Percentiles rank a stretch among this genome's conserved stretches.
phyloP scores from a whole-genome alignment of 2,797 vertebrate genomes.

The Siniperca scherzeri region DNA sequence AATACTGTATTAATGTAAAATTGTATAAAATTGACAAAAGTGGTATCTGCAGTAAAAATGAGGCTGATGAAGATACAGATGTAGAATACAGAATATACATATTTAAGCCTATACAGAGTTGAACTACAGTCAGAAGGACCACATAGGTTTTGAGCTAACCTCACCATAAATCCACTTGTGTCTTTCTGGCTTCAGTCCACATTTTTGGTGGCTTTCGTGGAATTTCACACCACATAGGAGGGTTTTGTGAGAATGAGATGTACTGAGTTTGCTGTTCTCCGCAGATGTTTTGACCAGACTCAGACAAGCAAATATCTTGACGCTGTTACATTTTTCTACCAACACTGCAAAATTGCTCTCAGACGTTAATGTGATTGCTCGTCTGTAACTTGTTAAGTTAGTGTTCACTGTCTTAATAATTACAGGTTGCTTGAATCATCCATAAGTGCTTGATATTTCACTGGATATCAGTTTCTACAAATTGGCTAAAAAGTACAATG shows the following conservation, averaged over 20 bases:
- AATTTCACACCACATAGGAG: conserved; percentile 75
- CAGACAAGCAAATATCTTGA: conserved; percentile 53
- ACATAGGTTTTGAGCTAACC: conserved; percentile 5
- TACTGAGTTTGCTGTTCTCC: conserved; percentile 26
- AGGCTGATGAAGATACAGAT: background rate
- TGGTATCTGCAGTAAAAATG: background rate
- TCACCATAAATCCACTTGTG: conserved; percentile 63
- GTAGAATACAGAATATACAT: background rate
- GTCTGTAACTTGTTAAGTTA: background rate
- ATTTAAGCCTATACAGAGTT: conserved; percentile 12
- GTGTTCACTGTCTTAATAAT: background rate
- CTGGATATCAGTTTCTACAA: background rate
- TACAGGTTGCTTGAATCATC: background rate
- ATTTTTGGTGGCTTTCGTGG: conserved; percentile 66
- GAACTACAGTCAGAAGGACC: conserved; percentile 2
- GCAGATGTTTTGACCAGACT: conserved; percentile 67
- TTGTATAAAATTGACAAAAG: background rate
- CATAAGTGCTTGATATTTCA: background rate
- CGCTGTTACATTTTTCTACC: conserved; percentile 42
- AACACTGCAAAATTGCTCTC: conserved; percentile 31
- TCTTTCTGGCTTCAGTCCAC: conserved; percentile 50
- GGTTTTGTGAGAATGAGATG: conserved; percentile 41
- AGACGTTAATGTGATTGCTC: conserved; percentile 24
- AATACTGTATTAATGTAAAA: background rate
- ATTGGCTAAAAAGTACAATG: background rate